These are phyloP conservation scores for Martes martes DNA, from an alignment of 2,113 vertebrate species.

Conservation along the genomic window DNA sequence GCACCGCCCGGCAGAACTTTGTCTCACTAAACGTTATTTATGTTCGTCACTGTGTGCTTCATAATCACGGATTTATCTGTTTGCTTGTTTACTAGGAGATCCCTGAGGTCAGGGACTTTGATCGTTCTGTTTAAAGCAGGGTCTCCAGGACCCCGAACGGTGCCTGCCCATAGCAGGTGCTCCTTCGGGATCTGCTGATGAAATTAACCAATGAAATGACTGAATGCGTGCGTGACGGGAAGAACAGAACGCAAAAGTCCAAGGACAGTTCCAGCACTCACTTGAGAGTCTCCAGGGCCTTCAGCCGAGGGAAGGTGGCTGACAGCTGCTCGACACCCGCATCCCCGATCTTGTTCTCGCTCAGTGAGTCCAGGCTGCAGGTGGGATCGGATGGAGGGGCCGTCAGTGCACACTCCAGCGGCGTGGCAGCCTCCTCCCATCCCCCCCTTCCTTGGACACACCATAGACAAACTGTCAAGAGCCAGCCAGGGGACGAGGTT, in stretches of 20 bases:
- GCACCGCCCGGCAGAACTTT: background rate
- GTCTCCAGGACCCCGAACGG: background rate
- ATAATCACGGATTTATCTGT: background rate
- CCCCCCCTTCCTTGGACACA: background rate
- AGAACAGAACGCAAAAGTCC: no score
- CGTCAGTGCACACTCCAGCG: background rate
- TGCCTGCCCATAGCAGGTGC: background rate
- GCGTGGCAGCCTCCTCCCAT: background rate
- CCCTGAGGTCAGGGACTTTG: background rate
- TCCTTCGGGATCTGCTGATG: background rate
- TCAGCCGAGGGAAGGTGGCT: conserved; percentile 83
- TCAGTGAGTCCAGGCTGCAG: conserved; percentile 88
- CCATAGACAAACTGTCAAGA: background rate
- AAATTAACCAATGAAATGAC: background rate
- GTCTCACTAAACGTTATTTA: background rate
- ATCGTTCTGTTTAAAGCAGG: background rate
- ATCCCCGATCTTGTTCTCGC: conserved; percentile 91
- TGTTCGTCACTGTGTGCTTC: background rate
- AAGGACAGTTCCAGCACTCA: conserved; percentile 78
- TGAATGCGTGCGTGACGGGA: no score
- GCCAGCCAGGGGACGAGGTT: no score
- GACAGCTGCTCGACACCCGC: conserved; percentile 85
- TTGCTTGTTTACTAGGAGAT: background rate
- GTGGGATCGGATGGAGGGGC: background rate
- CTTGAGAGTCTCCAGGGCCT: conserved; percentile 91